These are phyloP conservation scores for Danaus melanippus DNA, from an alignment of 1,140 invertebrate genomes.

Conservation along the genomic window DNA sequence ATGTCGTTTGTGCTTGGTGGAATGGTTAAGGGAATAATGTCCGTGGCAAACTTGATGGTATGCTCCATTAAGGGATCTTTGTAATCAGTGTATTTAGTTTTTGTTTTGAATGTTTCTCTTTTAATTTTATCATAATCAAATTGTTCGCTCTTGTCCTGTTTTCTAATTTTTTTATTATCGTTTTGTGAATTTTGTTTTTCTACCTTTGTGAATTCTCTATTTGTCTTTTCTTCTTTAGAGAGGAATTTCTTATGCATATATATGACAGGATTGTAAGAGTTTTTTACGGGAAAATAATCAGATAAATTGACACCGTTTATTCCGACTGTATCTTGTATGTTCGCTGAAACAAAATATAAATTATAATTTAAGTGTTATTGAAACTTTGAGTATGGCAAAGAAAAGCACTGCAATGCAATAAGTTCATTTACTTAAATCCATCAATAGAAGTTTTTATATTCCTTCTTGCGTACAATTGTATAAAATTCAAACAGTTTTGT, in stretches of 20 bases:
- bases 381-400: too few species aligned
- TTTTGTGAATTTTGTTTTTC: constrained; percentile 7
- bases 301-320: constrained; percentile 25
- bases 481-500: too few species aligned
- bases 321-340: constrained; percentile 3
- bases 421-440: too few species aligned
- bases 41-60: constrained; percentile 50
- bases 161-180: constrained; percentile 21
- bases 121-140: constrained; percentile 23
- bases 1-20: constrained; percentile 32
- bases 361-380: not conserved
- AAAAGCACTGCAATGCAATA: too few species aligned
- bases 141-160: constrained; percentile 39
- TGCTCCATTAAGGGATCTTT: constrained; percentile 42
- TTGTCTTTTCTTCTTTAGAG: constrained; percentile 9
- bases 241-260: constrained; percentile 52
- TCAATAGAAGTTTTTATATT: too few species aligned
- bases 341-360: constrained; percentile 10
- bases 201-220: too few species aligned
- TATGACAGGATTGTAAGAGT: constrained; percentile 38
- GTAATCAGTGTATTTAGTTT: constrained; percentile 20
- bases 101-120: constrained; percentile 18
- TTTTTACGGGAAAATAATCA: constrained; percentile 23
- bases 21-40: constrained; percentile 46
- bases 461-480: too few species aligned